Conservation (phyloP, 2,113 vertebrate genomes). For the Sturnus vulgaris region DNA sequence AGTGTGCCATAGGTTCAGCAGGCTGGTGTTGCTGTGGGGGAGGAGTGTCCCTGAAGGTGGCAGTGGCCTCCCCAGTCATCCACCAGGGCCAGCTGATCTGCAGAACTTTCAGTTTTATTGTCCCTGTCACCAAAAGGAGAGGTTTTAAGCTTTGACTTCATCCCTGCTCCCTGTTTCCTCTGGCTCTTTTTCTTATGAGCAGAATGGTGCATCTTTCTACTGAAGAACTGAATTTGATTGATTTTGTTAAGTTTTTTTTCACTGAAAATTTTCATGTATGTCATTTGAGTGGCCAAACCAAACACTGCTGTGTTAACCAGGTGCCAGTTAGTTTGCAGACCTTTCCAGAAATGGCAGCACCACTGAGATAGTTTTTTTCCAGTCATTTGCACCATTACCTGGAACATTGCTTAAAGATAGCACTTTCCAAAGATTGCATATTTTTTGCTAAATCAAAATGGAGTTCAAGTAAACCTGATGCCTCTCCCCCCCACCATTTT, state of each 20-base stretch:
- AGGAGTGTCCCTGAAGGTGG: neutral
- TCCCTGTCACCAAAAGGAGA: neutral
- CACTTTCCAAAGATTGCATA: neutral
- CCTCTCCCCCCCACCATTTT: rapidly evolving
- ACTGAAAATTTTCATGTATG: neutral
- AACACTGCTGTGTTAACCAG: neutral
- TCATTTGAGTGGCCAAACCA: neutral
- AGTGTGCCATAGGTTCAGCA: neutral
- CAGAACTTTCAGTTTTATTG: neutral
- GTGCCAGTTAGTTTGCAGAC: neutral
- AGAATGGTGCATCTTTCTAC: neutral
- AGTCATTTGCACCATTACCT: neutral
- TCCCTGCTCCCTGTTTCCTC: neutral
- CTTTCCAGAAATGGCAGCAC: neutral
- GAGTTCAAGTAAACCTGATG: neutral
- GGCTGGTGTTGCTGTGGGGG: rapidly evolving
- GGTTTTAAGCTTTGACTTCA: neutral
- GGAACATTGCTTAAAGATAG: neutral
- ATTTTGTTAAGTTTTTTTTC: neutral
- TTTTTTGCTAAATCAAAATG: neutral
- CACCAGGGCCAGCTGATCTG: neutral
- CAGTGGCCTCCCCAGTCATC: neutral
- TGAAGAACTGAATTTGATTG: neutral
- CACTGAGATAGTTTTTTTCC: neutral
- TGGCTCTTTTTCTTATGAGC: neutral